A percentile compares a stretch with the other conserved stretches of the same genome.
Conservation (phyloP, 2,797 vertebrate genomes). For the Anas flavirostris region DNA sequence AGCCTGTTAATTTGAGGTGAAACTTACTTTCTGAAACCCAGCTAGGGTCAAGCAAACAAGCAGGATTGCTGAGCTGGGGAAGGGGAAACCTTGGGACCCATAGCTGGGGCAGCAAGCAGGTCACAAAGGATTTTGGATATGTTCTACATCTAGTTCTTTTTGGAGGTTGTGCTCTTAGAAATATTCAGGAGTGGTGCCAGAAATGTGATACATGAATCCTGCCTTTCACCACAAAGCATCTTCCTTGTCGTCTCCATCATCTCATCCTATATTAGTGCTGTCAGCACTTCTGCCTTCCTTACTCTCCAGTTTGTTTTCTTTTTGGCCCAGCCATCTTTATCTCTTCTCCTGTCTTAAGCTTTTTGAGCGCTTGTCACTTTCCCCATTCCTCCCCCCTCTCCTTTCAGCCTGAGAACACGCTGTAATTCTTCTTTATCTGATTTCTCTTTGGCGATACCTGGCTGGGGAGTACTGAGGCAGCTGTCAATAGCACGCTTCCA, state of each 20-base stretch:
- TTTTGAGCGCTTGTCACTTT: background rate
- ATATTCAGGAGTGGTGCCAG: conserved; percentile 7
- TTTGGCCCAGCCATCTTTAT: background rate
- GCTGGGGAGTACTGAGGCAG: background rate
- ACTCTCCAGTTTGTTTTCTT: conserved; percentile 22
- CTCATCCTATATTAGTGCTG: conserved; percentile 15
- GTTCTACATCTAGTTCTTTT: background rate
- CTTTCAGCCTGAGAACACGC: background rate
- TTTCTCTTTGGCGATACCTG: background rate
- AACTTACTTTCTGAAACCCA: background rate
- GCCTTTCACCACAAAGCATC: background rate
- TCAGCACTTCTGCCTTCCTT: conserved; percentile 29
- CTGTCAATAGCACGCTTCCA: conserved; percentile 6
- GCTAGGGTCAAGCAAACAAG: background rate
- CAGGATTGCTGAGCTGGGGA: background rate
- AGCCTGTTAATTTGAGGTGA: background rate
- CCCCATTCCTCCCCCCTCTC: background rate
- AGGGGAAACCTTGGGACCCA: background rate
- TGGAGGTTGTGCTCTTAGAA: background rate
- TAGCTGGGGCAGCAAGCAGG: background rate
- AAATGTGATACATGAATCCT: conserved; percentile 8
- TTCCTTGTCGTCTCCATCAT: conserved; percentile 28
- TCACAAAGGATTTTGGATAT: background rate
- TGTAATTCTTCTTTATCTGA: background rate
- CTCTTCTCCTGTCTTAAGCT: background rate